These are phyloP conservation scores for Eueremaeus valkanovi DNA, from an alignment of 2,888 invertebrate species.

Conservation along the genomic window DNA sequence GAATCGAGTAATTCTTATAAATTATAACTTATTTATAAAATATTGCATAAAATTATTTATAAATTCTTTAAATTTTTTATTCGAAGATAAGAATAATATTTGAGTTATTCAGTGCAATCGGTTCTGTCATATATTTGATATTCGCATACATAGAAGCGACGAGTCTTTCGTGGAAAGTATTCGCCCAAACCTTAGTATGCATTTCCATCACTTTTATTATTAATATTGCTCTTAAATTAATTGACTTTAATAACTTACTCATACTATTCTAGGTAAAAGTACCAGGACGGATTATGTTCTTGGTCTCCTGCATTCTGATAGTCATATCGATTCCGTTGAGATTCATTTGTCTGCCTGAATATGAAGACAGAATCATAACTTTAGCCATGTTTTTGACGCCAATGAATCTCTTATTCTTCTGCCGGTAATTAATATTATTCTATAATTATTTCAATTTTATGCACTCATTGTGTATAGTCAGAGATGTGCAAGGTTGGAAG, in stretches of 20 bases:
- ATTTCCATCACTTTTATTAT: constrained; percentile 48
- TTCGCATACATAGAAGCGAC: constrained; percentile 80
- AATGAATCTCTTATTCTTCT: constrained; percentile 95
- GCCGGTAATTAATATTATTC: constrained; percentile 52
- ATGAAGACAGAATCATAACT: constrained; percentile 86
- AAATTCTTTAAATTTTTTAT: constrained; percentile 43
- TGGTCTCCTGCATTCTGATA: constrained; percentile 85
- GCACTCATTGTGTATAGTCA: too few species aligned
- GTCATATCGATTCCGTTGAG: constrained; percentile 77
- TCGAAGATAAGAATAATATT: constrained; percentile 62
- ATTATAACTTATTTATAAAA: constrained; percentile 26
- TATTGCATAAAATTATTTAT: constrained; percentile 39
- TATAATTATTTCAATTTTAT: not conserved
- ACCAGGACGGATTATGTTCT: constrained; percentile 86
- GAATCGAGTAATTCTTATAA: not conserved
- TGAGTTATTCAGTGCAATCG: constrained; percentile 73
- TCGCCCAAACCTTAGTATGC: constrained; percentile 82
- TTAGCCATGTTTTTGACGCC: constrained; percentile 92
- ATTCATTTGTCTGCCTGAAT: constrained; percentile 74
- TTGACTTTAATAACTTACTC: not conserved
- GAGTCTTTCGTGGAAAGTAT: constrained; percentile 88
- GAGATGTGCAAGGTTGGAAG: too few species aligned
- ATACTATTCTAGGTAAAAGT: constrained; percentile 66
- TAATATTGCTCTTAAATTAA: not conserved
- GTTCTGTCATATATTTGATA: constrained; percentile 76